Evolutionary conservation across 1,140 invertebrate genomes (phyloP).

Genomic region (Drosophila asahinai): DNA sequence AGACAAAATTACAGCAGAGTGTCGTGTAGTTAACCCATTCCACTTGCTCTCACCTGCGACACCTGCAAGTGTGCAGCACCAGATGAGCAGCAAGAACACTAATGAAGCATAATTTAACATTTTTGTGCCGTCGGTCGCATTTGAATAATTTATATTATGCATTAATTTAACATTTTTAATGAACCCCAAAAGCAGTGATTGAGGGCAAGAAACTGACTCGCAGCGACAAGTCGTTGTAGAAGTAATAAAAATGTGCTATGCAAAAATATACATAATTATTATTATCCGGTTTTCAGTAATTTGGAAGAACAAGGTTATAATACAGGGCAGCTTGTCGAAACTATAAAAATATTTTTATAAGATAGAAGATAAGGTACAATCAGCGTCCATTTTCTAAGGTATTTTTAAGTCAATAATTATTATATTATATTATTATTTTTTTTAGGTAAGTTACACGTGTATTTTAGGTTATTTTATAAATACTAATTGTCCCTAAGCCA

Average conservation of each 20-base stretch:
- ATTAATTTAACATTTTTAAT: conserved; percentile 71
- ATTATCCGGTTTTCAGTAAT: too few relatives aligned
- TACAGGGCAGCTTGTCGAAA: neutral
- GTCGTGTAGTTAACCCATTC: conserved; percentile 42
- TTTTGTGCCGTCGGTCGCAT: conserved; percentile 53
- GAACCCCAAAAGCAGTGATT: conserved; percentile 57
- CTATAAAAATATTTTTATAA: too few relatives aligned
- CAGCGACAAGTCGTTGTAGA: neutral
- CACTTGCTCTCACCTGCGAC: conserved; percentile 9
- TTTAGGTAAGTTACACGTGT: conserved; percentile 17
- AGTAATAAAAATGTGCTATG: neutral
- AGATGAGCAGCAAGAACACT: conserved; percentile 62
- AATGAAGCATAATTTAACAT: conserved; percentile 83
- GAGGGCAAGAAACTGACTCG: conserved; percentile 23
- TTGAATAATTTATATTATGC: conserved; percentile 73
- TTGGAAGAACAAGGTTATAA: too few relatives aligned
- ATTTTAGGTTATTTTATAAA: neutral
- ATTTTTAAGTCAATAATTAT: conserved; percentile 5
- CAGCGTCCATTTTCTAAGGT: conserved; percentile 13
- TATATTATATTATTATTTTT: too few relatives aligned
- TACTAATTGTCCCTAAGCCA: neutral
- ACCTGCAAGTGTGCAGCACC: conserved; percentile 34
- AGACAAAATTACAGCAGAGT: conserved; percentile 51
- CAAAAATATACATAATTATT: neutral
- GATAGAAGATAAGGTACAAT: neutral